Evolutionary conservation across 2,888 invertebrate genomes (phyloP).

Genomic region (Noctua pronuba): DNA sequence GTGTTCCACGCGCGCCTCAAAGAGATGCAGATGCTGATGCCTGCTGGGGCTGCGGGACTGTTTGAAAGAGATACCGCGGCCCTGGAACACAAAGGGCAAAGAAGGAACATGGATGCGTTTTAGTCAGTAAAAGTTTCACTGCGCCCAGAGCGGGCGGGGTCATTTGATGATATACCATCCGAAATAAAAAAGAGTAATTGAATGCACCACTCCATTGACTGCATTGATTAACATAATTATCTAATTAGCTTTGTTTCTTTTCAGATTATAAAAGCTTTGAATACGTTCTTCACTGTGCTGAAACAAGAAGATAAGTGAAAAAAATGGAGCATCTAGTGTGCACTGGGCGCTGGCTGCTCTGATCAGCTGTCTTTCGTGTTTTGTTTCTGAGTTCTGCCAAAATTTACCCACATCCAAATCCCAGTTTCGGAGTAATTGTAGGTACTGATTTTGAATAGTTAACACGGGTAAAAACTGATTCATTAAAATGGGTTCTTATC

Average conservation of each 20-base stretch:
- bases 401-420: not conserved
- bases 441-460: not conserved
- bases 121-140: no score
- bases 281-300: conserved; percentile 89
- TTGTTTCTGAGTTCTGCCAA: not conserved
- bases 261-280: conserved; percentile 88
- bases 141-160: no score
- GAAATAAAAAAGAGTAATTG: no score
- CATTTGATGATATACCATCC: no score
- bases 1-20: no score
- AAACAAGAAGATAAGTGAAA: conserved; percentile 75
- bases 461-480: no score
- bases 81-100: no score
- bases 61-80: no score
- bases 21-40: no score
- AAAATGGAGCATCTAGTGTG: not conserved
- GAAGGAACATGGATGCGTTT: no score
- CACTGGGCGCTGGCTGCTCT: not conserved
- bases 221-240: not conserved
- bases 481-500: no score
- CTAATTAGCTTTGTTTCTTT: conserved; percentile 64
- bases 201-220: not conserved
- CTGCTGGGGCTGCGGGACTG: no score
- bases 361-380: not conserved
- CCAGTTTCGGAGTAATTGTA: not conserved